Evolutionary conservation across 2,797 vertebrate species (phyloP), one percentile per base, ranked within the genome.

Genomic region (Lycodopsis pacificus): DNA sequence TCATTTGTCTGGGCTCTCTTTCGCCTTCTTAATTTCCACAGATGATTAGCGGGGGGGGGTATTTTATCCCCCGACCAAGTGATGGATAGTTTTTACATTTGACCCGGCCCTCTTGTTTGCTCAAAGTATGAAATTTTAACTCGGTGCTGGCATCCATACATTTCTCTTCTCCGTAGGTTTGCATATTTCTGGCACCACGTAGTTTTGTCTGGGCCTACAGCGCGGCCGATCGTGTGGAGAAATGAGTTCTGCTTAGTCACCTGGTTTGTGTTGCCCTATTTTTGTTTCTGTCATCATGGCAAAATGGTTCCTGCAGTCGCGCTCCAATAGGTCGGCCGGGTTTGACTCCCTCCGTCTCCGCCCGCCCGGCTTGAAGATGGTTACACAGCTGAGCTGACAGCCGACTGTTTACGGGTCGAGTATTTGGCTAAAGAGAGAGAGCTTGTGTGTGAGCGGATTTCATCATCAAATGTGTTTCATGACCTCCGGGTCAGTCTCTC

Each of bases 201-300:
- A 71, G 56, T 70, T 80, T 40, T 14, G 68, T 70, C 65, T 80
- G 57, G 54, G 69, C 77, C 71, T 63, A 59, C 22, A 68, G 7
- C 7, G 70, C 48, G 71, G 76, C 67, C 62, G 19, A 17, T 65
- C 22, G 1, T 56, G 76, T 67, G 46, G 74, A 81, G 73, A 73
- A 73, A 82, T 70, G 27, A 83, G 62, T 78, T 86, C 64, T 81
- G 75, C 79, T 78, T 58, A 67, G 77, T 86, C 79, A 82, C 75
- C 76, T 87, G 88, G 71, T 79, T 77, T 68, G 64, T 77, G 82
- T 88, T 84, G 75, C 68, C 48, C 65, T 74, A 65, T 73, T 79
- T 44, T 59, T 71, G 53, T 58, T 48, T 77, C 76, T 75, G 69
- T 82, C 81, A 70, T 86, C 59, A 30, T 84, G 66, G 83, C 76